Base-by-base conservation (phyloP, 1,140 invertebrate genomes). In the Hyles euphorbiae region DNA sequence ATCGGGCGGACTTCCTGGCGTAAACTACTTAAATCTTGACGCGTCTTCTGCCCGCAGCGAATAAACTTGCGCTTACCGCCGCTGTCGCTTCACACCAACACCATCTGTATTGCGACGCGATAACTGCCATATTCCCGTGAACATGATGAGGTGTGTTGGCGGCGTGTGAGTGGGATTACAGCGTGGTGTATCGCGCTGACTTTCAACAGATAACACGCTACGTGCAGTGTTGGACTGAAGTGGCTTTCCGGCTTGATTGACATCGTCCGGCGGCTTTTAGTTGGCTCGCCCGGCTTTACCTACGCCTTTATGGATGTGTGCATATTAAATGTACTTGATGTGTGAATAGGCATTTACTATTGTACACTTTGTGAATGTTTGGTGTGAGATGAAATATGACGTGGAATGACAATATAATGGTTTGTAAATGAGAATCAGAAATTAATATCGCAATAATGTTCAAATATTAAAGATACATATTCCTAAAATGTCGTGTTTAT, bases 11-110 rank as follows among this genome's bases (percentile, higher is more conserved):
- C 69, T 83, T 76, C 76, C 72, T 68, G 70, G 53, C 69, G 68
- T 74, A 81, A 83, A 83, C 82, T 78, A 85, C 79, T 85, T 83
- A 85, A 78, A 83, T 82, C 81, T 81, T 76, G 74, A 76, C 72
- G 72, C 68, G 63, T 60, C 53, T 67, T 62, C 55, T 56, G 57
- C 52, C 62, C 62, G 62, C 57, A 56, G 57, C 62, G 63, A 63
- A 67, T 58, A 56, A 53, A 71, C 67, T 68, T 64, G 68, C 76
- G 71, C 74, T 74, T 33, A 32, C 44, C 53, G 44, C 44, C 33
- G 22, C 22, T 22, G 22, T 55, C 44, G 9, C 12, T 12, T 22
- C 11, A 55, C 53, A 53, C 12, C 3, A 52, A 33, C 34, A 52
- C 34, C 36, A 40, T 52, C 34, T 34, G 32, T 34, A 5, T 33